Conservation (phyloP, 2,113 vertebrate genomes). For the Hippocampus mohnikei region DNA sequence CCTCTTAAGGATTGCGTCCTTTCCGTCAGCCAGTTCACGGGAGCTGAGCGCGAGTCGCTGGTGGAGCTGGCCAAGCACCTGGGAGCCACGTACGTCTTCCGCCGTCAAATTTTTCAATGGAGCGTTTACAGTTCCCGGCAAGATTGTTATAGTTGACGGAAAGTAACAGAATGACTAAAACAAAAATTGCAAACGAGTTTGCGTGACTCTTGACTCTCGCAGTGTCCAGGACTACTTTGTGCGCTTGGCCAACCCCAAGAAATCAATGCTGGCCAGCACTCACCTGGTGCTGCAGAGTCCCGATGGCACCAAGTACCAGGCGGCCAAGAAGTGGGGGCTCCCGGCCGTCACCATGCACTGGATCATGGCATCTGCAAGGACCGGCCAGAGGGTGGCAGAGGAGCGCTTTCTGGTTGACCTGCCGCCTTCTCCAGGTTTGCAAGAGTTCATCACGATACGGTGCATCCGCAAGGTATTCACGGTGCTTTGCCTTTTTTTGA, state of each 20-base stretch:
- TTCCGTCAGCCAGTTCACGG: constrained; percentile 92
- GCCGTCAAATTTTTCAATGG: neutral
- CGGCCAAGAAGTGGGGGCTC: constrained; percentile 89
- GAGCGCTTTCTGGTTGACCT: constrained; percentile 80
- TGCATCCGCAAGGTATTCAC: neutral
- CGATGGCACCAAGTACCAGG: constrained; percentile 89
- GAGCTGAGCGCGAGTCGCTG: constrained; percentile 88
- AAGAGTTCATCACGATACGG: too few relatives aligned
- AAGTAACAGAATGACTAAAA: too few relatives aligned
- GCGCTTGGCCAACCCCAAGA: constrained; percentile 82
- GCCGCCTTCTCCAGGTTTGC: constrained; percentile 74
- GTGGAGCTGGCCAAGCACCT: constrained; percentile 82
- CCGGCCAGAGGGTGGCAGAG: constrained; percentile 79
- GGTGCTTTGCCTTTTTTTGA: neutral
- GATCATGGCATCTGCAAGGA: constrained; percentile 84
- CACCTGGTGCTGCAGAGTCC: constrained; percentile 86
- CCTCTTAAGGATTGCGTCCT: constrained; percentile 85
- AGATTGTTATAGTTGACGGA: too few relatives aligned
- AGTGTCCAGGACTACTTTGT: constrained; percentile 98
- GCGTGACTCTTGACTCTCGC: constrained; percentile 5
- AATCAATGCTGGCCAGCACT: constrained; percentile 90
- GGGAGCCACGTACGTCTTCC: constrained; percentile 81
- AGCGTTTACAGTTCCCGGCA: neutral
- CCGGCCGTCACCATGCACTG: constrained; percentile 85
- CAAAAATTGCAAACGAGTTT: neutral